These are phyloP conservation scores for Antennarius maculatus DNA, from an alignment of 2,797 vertebrate genomes.

Conservation along the genomic window DNA sequence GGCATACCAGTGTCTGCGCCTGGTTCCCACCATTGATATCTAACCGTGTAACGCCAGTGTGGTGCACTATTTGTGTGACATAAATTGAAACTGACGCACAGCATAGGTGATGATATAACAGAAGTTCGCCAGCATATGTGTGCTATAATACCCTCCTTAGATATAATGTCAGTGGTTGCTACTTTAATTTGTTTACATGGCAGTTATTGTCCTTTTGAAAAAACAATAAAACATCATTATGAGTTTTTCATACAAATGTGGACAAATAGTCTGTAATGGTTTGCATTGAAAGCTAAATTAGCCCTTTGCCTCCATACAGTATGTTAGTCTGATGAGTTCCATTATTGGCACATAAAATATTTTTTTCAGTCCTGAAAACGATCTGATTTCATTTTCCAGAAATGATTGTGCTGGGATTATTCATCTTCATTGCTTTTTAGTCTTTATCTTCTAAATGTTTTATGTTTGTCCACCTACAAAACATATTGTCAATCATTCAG, in stretches of 20 bases:
- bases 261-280: background rate
- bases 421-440: constrained; percentile 7
- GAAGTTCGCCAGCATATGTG: constrained; percentile 25
- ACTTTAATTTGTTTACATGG: background rate
- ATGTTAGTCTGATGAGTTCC: constrained; percentile 4
- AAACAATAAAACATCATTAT: background rate
- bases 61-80: background rate
- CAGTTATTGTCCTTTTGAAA: background rate
- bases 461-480: background rate
- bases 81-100: background rate
- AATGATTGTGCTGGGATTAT: constrained; percentile 33
- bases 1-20: constrained; percentile 87
- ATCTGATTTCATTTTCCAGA: constrained; percentile 24
- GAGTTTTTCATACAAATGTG: background rate
- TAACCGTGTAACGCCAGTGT: constrained; percentile 60
- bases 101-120: background rate
- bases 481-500: constrained; percentile 16
- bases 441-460: background rate
- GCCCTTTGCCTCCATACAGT: constrained; percentile 8
- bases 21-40: constrained; percentile 87
- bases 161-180: background rate
- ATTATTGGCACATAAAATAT: constrained; percentile 8
- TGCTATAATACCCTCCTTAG: constrained; percentile 1
- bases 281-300: constrained; percentile 9
- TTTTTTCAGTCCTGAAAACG: constrained; percentile 1